Evolutionary conservation across 2,797 vertebrate species (phyloP).

Genomic region (Eidolon dupreanum): DNA sequence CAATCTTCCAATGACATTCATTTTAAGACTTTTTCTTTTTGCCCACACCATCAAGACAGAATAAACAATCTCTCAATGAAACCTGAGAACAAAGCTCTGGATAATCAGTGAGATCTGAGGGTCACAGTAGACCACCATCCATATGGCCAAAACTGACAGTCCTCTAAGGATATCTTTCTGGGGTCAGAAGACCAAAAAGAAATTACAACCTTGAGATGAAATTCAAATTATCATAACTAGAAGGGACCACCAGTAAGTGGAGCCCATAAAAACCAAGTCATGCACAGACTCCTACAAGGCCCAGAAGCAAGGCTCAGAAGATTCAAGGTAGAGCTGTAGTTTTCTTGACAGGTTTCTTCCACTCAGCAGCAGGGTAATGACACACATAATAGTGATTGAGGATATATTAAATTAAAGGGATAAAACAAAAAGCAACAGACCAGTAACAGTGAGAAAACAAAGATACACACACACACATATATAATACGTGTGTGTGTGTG

Average conservation of each 20-base stretch:
- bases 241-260: neutral
- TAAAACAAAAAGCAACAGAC: neutral
- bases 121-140: neutral
- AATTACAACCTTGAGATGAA: neutral
- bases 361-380: neutral
- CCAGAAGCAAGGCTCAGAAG: neutral
- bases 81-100: neutral
- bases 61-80: neutral
- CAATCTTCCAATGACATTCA: neutral
- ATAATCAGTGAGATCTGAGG: neutral
- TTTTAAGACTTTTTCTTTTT: neutral
- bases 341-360: neutral
- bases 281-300: neutral
- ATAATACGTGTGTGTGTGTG: no score
- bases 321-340: neutral
- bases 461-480: neutral
- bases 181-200: neutral
- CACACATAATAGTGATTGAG: neutral
- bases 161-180: neutral
- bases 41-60: neutral
- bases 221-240: constrained; percentile 7
- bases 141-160: neutral
- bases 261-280: neutral
- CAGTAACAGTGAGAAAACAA: neutral
- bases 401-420: neutral